Evolutionary conservation across 2,797 vertebrate species (phyloP).

Genomic region (Scomberomorus guttatus): DNA sequence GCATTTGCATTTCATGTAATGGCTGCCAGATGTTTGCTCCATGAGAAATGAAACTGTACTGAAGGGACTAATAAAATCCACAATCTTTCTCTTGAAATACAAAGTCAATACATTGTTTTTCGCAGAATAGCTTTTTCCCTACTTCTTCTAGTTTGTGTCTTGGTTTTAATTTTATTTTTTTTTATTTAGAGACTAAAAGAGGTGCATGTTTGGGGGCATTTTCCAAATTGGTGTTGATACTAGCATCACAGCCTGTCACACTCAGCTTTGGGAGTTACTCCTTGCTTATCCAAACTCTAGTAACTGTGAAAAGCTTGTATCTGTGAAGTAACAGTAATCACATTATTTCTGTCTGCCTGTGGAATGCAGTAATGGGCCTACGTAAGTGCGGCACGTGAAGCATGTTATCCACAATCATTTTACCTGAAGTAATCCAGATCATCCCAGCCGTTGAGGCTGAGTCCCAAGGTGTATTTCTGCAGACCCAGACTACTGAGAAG

Average conservation of each 20-base stretch:
- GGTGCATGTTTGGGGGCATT: background rate
- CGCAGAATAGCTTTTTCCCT: background rate
- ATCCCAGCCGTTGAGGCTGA: conserved; percentile 88
- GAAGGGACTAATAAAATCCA: background rate
- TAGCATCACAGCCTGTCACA: background rate
- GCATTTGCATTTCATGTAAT: conserved; percentile 8
- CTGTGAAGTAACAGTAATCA: background rate
- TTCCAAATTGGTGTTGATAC: background rate
- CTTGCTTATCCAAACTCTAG: background rate
- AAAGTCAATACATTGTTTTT: no score
- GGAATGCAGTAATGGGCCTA: background rate
- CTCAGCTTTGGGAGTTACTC: background rate
- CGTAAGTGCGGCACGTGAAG: background rate
- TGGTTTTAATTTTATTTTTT: background rate
- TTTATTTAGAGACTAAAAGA: background rate
- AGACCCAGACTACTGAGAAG: conserved; percentile 85
- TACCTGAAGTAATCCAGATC: conserved; percentile 89
- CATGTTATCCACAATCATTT: conserved; percentile 12
- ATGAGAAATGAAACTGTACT: background rate
- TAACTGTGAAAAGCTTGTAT: background rate
- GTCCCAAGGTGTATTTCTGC: conserved; percentile 86
- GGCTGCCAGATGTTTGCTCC: background rate
- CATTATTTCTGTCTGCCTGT: background rate
- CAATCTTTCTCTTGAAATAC: background rate
- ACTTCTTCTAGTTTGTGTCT: background rate